Evolutionary conservation across 1,140 invertebrate genomes (phyloP).

Genomic region (Aradophagus sp.): DNA sequence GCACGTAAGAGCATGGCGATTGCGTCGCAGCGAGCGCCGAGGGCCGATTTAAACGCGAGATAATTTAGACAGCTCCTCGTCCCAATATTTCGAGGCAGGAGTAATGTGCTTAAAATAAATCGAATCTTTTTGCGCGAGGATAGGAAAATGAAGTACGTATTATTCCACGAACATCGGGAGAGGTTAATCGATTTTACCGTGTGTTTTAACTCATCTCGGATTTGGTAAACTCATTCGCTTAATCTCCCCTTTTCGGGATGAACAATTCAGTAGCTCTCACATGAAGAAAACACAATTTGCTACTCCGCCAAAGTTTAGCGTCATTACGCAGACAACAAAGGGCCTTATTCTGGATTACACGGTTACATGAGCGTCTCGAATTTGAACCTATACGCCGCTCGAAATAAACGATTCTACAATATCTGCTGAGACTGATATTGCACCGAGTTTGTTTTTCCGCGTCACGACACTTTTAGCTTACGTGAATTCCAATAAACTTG

Average conservation of each 20-base stretch:
- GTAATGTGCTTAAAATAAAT: constrained; percentile 50
- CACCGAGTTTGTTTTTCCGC: too few species aligned
- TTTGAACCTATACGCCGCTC: constrained; percentile 45
- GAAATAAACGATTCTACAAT: constrained; percentile 12
- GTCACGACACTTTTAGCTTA: too few species aligned
- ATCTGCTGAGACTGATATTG: too few species aligned
- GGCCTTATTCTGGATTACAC: constrained; percentile 55
- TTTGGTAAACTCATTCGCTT: constrained; percentile 59
- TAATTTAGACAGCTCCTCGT: constrained; percentile 19
- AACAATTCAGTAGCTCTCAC: constrained; percentile 57
- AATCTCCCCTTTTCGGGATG: constrained; percentile 56
- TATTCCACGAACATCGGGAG: constrained; percentile 46
- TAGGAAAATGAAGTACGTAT: constrained; percentile 54
- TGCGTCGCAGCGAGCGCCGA: too few species aligned
- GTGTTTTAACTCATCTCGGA: constrained; percentile 59
- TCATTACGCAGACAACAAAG: constrained; percentile 55
- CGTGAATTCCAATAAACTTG: too few species aligned
- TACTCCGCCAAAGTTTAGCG: constrained; percentile 51
- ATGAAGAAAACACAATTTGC: constrained; percentile 60
- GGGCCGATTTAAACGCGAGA: constrained; percentile 15
- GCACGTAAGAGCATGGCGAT: too few species aligned
- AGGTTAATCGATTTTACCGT: constrained; percentile 56
- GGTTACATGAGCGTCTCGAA: constrained; percentile 46
- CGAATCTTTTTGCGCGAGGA: constrained; percentile 40
- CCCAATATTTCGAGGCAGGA: constrained; percentile 26